Evolutionary conservation across 2,888 invertebrate species (phyloP).

Genomic region (Leptinotarsa rubiginosa): DNA sequence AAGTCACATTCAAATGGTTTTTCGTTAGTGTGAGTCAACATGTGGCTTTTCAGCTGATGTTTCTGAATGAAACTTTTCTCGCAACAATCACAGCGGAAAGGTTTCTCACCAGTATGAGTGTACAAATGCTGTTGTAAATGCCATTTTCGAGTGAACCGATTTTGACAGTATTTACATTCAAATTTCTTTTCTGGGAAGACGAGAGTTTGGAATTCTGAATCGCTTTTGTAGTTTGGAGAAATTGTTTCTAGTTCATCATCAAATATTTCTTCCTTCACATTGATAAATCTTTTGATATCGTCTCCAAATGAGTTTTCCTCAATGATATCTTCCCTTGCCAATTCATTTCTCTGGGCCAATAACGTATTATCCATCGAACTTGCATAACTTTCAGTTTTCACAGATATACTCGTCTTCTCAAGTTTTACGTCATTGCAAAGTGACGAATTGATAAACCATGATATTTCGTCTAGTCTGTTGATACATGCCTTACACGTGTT

Average conservation of each 20-base stretch:
- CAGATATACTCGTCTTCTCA: not conserved
- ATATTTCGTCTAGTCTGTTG: not conserved
- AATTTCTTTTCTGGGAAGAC: not conserved
- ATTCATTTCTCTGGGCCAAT: not conserved
- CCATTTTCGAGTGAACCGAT: not conserved
- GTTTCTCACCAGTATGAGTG: slow-evolving; percentile 53
- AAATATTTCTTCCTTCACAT: too few species aligned
- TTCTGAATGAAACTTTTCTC: slow-evolving; percentile 58
- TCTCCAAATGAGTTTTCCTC: too few species aligned
- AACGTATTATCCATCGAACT: not conserved
- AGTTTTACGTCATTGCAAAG: not conserved
- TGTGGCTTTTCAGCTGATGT: slow-evolving; percentile 58
- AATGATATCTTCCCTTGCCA: too few species aligned
- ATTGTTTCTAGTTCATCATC: too few species aligned
- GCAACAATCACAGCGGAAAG: slow-evolving; percentile 59
- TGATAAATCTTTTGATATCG: too few species aligned
- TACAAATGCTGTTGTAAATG: not conserved
- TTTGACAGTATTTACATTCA: not conserved
- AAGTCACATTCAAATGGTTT: slow-evolving; percentile 57
- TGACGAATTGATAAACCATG: not conserved
- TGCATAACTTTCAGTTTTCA: not conserved
- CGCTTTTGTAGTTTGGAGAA: too few species aligned
- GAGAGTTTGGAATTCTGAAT: too few species aligned
- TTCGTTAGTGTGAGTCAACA: slow-evolving; percentile 55
- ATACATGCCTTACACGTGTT: not conserved